phyloP scores from a whole-genome alignment of 2,113 vertebrate genomes.

The Panthera tigris region DNA sequence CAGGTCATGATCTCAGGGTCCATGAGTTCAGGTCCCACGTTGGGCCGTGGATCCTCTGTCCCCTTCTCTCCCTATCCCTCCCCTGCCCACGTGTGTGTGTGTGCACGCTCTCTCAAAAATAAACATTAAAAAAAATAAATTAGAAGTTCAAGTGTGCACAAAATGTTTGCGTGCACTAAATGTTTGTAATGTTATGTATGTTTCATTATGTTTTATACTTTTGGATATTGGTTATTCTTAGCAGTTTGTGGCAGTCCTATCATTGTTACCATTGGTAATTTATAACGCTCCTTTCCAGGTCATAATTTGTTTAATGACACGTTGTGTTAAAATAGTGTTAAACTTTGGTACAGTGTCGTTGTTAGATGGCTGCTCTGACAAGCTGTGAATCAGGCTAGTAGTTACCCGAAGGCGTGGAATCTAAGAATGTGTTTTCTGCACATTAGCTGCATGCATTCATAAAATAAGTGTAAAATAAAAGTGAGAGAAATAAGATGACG shows the following conservation, averaged over 20 bases:
- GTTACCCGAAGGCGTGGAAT: neutral
- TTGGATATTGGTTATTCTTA: neutral
- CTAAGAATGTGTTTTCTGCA: neutral
- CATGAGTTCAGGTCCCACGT: too few relatives aligned
- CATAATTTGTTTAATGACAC: neutral
- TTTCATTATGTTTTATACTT: neutral
- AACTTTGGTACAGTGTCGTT: neutral
- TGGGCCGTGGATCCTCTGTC: too few relatives aligned
- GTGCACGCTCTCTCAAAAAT: too few relatives aligned
- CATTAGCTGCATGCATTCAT: neutral
- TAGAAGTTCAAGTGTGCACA: neutral
- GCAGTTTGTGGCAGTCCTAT: neutral
- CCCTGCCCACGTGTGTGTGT: too few relatives aligned
- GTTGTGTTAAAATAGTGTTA: slow-evolving; percentile 6
- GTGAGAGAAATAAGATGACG: neutral
- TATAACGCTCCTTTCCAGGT: neutral
- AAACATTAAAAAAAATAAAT: neutral
- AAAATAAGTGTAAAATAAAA: neutral
- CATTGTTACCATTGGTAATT: neutral
- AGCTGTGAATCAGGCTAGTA: neutral
- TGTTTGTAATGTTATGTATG: neutral
- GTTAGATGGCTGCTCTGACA: neutral
- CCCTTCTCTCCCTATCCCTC: too few relatives aligned
- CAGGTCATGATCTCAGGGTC: too few relatives aligned
- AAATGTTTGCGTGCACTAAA: neutral